phyloP scores from a whole-genome alignment of 1,140 invertebrate species.

The Glomeris maerens region DNA sequence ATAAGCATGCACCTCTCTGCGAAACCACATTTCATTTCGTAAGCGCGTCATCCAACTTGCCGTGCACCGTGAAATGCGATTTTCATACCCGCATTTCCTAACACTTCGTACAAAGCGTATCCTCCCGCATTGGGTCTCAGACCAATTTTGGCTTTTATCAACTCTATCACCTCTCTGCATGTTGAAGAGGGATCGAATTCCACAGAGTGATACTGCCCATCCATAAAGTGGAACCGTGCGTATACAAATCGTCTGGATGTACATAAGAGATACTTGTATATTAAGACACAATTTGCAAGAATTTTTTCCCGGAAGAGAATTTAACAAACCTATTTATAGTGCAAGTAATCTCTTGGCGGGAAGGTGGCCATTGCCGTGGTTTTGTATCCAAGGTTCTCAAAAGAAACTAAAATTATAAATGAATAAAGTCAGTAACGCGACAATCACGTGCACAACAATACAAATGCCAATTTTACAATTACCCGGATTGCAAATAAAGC shows the following conservation, averaged over 20 bases:
- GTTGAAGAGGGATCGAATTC: slow-evolving; percentile 90
- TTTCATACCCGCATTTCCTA: slow-evolving; percentile 37
- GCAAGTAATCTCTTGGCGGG: slow-evolving; percentile 80
- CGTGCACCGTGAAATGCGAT: background rate
- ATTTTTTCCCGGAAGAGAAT: too few relatives aligned
- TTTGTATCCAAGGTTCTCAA: slow-evolving; percentile 70
- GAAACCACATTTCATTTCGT: slow-evolving; percentile 22
- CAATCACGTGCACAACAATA: too few relatives aligned
- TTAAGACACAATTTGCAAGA: too few relatives aligned
- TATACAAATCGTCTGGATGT: slow-evolving; percentile 59
- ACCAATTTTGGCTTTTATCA: slow-evolving; percentile 83
- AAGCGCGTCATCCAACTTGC: background rate
- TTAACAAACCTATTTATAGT: slow-evolving; percentile 52
- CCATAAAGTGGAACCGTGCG: slow-evolving; percentile 80
- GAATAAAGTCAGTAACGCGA: slow-evolving; percentile 10
- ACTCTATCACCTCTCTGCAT: slow-evolving; percentile 73
- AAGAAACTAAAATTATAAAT: slow-evolving; percentile 51
- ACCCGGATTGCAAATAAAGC: slow-evolving; percentile 85
- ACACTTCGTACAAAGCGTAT: slow-evolving; percentile 63
- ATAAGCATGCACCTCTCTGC: slow-evolving; percentile 65
- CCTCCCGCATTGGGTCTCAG: slow-evolving; percentile 63
- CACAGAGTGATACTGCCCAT: slow-evolving; percentile 84
- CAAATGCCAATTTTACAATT: too few relatives aligned
- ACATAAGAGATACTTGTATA: slow-evolving; percentile 1
- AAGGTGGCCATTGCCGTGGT: slow-evolving; percentile 78